These are phyloP conservation scores for Alviniconcha marisindica DNA, from an alignment of 1,140 invertebrate species.

Conservation along the genomic window DNA sequence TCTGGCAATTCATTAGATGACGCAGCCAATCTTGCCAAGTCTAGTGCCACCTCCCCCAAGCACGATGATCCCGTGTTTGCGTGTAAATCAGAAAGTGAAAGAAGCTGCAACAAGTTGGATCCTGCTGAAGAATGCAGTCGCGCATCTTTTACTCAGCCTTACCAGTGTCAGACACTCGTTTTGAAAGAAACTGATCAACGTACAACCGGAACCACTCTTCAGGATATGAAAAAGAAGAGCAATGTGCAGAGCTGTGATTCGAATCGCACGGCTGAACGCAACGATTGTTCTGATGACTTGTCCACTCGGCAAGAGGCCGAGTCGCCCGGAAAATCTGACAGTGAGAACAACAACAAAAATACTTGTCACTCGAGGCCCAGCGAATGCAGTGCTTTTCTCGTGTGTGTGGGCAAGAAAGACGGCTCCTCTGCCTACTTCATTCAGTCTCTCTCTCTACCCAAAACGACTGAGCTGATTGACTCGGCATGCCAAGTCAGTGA, in stretches of 20 bases:
- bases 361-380: not conserved
- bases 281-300: no score
- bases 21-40: no score
- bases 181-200: no score
- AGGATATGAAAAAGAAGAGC: no score
- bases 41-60: no score
- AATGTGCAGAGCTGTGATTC: no score
- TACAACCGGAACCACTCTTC: no score
- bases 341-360: not conserved
- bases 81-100: not conserved
- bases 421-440: not conserved
- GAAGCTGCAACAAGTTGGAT: not conserved
- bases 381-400: not conserved
- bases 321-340: no score
- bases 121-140: not conserved
- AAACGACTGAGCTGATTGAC: not conserved
- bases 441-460: not conserved
- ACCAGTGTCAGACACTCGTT: no score
- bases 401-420: not conserved
- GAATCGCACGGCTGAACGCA: no score
- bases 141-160: not conserved
- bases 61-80: not conserved
- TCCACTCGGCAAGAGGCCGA: no score
- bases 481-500: not conserved
- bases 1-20: not conserved